These are phyloP conservation scores for Phaethon lepturus DNA, from an alignment of 2,113 vertebrate species.

Conservation along the genomic window DNA sequence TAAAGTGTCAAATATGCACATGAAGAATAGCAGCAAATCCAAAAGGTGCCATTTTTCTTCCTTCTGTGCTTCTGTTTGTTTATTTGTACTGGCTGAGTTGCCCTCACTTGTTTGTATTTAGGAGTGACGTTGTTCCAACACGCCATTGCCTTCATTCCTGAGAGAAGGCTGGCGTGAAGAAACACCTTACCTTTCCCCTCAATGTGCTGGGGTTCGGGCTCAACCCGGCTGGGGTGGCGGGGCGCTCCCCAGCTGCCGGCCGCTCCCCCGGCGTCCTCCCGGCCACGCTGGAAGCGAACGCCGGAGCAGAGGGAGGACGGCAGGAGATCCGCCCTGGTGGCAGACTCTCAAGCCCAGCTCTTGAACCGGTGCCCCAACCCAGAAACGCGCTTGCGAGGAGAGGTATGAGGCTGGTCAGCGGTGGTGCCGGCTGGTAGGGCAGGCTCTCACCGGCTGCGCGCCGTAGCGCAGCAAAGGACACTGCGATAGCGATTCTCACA, in stretches of 20 bases:
- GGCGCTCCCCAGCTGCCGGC: neutral
- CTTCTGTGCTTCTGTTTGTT: neutral
- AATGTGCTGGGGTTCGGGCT: neutral
- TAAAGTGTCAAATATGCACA: fast-evolving
- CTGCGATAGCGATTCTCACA: neutral
- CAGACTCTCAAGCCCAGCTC: neutral
- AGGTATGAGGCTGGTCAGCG: neutral
- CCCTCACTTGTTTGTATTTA: conserved; percentile 23
- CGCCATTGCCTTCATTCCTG: neutral
- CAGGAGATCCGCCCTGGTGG: neutral
- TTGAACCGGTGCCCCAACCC: neutral
- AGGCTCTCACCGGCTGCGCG: fast-evolving
- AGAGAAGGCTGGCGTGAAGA: neutral
- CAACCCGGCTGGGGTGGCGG: fast-evolving
- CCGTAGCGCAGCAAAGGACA: fast-evolving
- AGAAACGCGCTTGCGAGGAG: neutral
- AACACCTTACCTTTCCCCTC: conserved; percentile 24
- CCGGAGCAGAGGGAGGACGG: fast-evolving
- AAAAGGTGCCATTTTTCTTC: neutral
- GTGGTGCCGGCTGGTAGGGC: neutral
- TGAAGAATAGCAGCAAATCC: neutral
- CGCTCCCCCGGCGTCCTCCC: neutral
- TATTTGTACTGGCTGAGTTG: neutral
- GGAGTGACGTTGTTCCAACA: neutral
- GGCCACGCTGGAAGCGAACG: fast-evolving